phyloP scores from a whole-genome alignment of 2,797 vertebrate genomes.

The Pteronotus mesoamericanus region DNA sequence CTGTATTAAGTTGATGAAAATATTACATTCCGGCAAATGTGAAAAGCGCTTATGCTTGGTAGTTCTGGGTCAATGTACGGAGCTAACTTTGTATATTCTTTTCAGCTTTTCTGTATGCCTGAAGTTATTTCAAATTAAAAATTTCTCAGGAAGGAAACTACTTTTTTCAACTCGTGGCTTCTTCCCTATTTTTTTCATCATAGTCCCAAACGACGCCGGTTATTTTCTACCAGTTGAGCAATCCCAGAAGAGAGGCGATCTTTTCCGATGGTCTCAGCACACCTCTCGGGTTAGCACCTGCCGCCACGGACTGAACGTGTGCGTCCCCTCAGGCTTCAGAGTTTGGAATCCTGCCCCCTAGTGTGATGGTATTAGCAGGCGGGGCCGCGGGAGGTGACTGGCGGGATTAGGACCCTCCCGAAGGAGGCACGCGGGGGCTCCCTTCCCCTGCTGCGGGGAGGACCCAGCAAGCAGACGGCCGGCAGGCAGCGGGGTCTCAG shows the following conservation, averaged over 20 bases:
- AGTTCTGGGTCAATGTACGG: not conserved
- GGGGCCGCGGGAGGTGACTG: not conserved
- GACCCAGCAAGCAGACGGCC: not conserved
- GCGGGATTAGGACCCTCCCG: not conserved
- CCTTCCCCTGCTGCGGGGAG: not conserved
- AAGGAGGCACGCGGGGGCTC: not conserved
- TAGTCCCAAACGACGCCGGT: not conserved
- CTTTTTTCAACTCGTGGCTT: not conserved
- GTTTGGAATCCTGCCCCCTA: not conserved
- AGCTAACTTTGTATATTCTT: not conserved
- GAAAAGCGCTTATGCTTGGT: not conserved
- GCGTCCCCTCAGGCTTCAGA: accelerated
- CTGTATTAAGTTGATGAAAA: not conserved
- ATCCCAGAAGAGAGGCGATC: not conserved
- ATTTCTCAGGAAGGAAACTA: not conserved
- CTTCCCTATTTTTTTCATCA: not conserved
- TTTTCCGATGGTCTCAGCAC: not conserved
- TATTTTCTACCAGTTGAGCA: not conserved
- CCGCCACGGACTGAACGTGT: not conserved
- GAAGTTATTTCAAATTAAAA: not conserved
- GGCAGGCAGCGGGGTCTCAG: not conserved
- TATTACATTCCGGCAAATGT: not conserved
- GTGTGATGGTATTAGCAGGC: not conserved
- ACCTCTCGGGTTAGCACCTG: not conserved
- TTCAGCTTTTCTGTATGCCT: not conserved